These are phyloP conservation scores for Sebastes cheni DNA, from an alignment of 2,797 vertebrate genomes.

Conservation along the genomic window DNA sequence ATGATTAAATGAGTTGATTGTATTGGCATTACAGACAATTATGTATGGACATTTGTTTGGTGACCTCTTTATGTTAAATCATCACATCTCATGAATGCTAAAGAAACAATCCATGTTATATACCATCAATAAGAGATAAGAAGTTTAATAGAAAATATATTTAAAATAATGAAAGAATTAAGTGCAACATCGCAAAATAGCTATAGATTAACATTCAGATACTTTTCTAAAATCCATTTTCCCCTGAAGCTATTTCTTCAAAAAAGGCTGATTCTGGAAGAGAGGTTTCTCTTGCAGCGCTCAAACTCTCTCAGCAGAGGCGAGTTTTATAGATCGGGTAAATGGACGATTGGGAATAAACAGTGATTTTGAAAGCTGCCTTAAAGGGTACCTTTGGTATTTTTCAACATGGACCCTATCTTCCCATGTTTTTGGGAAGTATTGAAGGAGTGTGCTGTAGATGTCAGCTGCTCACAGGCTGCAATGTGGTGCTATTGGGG, in stretches of 20 bases:
- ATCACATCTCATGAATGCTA: not conserved
- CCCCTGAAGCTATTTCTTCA: not conserved
- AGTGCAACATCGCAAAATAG: not conserved
- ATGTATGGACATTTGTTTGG: not conserved
- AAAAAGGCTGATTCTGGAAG: not conserved
- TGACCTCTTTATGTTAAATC: not conserved
- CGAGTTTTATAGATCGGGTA: not conserved
- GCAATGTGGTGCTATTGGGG: too few species aligned
- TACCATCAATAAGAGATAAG: not conserved
- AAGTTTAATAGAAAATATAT: not conserved
- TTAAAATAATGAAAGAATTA: not conserved
- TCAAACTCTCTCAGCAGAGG: not conserved
- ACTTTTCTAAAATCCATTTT: not conserved
- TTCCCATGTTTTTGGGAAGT: not conserved
- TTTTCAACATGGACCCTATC: not conserved
- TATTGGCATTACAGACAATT: not conserved
- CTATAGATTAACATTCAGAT: not conserved
- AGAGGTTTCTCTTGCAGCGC: not conserved
- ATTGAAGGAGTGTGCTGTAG: not conserved
- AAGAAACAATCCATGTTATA: not conserved
- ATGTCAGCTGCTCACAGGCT: not conserved
- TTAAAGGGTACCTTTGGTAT: not conserved
- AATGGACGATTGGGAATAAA: not conserved
- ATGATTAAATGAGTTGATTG: not conserved
- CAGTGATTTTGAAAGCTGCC: not conserved